These are phyloP conservation scores for Petrocephalus microphthalmus DNA, from an alignment of 2,113 vertebrate species.

Conservation along the genomic window DNA sequence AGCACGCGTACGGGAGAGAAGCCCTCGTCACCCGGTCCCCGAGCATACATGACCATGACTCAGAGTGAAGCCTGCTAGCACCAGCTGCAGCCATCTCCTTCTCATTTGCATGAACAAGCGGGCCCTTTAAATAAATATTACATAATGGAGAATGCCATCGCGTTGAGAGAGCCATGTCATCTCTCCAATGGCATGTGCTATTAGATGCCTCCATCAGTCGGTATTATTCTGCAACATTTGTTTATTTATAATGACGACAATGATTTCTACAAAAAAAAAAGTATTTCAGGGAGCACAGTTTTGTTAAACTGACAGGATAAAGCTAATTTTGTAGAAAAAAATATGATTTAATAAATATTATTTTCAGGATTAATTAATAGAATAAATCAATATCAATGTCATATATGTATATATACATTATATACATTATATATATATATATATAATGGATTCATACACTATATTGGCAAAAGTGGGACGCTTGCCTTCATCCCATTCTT, in stretches of 20 bases:
- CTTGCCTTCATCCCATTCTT: too few species aligned
- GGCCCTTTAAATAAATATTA: slow-evolving; percentile 51
- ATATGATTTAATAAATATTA: not conserved
- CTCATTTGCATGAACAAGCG: slow-evolving; percentile 54
- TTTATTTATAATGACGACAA: slow-evolving; percentile 7
- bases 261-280: not conserved
- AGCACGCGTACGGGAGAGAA: not conserved
- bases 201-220: slow-evolving; percentile 23
- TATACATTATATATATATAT: not conserved
- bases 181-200: slow-evolving; percentile 29
- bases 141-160: slow-evolving; percentile 41
- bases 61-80: slow-evolving; percentile 20
- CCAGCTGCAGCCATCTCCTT: slow-evolving; percentile 33
- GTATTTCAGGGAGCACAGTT: not conserved
- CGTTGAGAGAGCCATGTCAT: slow-evolving; percentile 35
- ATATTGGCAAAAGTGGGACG: too few species aligned
- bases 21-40: not conserved
- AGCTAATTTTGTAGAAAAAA: not conserved
- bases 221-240: slow-evolving; percentile 19
- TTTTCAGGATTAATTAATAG: not conserved
- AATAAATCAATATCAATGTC: too few species aligned
- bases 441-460: not conserved
- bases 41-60: slow-evolving; percentile 16
- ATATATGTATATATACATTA: too few species aligned
- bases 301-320: not conserved